phyloP scores from a whole-genome alignment of 2,797 vertebrate genomes.

The Gadopsis bispinosus region DNA sequence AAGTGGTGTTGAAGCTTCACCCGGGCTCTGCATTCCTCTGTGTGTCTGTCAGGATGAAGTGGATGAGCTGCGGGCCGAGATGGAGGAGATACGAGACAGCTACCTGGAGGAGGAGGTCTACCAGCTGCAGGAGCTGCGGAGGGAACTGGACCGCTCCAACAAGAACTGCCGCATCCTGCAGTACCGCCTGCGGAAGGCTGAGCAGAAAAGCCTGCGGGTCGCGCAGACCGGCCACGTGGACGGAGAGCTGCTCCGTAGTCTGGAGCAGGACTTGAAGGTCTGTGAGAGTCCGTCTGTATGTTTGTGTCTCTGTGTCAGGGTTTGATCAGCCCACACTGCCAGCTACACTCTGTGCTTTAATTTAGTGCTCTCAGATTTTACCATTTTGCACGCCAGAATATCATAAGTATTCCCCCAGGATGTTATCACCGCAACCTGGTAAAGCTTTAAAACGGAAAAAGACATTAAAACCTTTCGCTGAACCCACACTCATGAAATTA shows the following conservation, averaged over 20 bases:
- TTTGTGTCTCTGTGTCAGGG: not conserved
- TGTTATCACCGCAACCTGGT: not conserved
- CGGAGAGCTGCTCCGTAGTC: conserved; percentile 92
- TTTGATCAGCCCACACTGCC: not conserved
- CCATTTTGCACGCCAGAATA: not conserved
- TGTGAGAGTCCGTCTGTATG: not conserved
- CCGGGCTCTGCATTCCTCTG: not conserved
- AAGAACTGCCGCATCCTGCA: conserved; percentile 99
- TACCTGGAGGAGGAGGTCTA: conserved; percentile 99
- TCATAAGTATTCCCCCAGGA: not conserved
- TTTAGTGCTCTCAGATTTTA: not conserved
- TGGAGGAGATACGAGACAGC: conserved; percentile 99
- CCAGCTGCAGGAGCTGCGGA: conserved; percentile 96
- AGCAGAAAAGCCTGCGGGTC: conserved; percentile 96
- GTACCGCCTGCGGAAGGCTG: conserved; percentile 97
- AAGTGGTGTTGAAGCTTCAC: not conserved
- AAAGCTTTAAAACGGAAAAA: not conserved
- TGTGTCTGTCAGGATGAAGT: conserved; percentile 90
- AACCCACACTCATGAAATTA: conserved; percentile 1
- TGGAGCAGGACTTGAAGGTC: conserved; percentile 99
- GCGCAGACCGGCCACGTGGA: conserved; percentile 98
- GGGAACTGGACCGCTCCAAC: conserved; percentile 97
- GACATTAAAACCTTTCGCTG: not conserved
- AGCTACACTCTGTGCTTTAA: not conserved
- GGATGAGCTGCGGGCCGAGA: conserved; percentile 97